These are phyloP conservation scores for Bicyclus anynana DNA, from an alignment of 1,140 invertebrate species.

Conservation along the genomic window DNA sequence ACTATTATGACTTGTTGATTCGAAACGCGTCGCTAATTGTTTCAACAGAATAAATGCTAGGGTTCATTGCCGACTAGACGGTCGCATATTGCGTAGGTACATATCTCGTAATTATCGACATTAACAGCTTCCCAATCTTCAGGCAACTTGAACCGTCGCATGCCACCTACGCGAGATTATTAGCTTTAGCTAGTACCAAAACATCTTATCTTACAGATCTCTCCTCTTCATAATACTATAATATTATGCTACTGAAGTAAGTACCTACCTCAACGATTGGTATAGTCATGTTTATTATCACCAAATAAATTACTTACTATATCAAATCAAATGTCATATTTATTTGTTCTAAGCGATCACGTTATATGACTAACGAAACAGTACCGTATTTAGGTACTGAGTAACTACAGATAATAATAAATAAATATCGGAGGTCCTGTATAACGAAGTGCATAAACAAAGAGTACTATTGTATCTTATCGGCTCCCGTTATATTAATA, in stretches of 20 bases:
- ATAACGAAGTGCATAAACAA: slow-evolving; percentile 43
- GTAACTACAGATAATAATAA: slow-evolving; percentile 44
- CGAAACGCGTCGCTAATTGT: slow-evolving; percentile 57
- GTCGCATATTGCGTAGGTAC: slow-evolving; percentile 14
- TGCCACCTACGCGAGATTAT: too few species aligned
- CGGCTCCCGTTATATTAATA: slow-evolving; percentile 13
- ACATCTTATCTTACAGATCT: too few species aligned
- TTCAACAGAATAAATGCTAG: slow-evolving; percentile 62
- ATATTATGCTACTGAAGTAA: too few species aligned
- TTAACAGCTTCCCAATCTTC: too few species aligned
- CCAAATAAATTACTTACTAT: too few species aligned
- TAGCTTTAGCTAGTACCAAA: too few species aligned
- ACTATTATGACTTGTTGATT: slow-evolving; percentile 39
- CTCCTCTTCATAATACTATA: too few species aligned
- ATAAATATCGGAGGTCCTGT: slow-evolving; percentile 53
- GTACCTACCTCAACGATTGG: too few species aligned
- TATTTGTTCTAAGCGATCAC: not conserved
- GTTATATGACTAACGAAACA: not conserved
- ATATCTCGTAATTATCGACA: not conserved
- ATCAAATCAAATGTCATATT: not conserved
- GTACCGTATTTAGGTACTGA: too few species aligned
- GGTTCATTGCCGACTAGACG: slow-evolving; percentile 64
- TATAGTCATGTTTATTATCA: not conserved
- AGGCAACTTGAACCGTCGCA: too few species aligned
- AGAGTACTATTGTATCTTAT: slow-evolving; percentile 59